These are phyloP conservation scores for Cyanoramphus novaezelandiae DNA, from an alignment of 2,113 vertebrate genomes.

Conservation along the genomic window DNA sequence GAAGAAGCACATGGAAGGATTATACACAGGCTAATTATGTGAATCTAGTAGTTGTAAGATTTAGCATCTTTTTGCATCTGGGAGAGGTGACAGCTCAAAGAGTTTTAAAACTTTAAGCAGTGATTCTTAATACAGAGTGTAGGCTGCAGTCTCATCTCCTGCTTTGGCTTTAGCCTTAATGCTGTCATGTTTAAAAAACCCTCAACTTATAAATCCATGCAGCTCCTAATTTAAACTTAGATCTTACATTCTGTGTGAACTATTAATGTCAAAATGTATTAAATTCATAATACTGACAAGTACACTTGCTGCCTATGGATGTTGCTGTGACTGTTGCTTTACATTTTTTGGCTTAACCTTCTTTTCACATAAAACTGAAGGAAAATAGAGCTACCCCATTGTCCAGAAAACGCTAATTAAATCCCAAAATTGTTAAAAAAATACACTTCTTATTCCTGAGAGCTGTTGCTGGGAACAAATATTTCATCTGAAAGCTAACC, in stretches of 20 bases:
- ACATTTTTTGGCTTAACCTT: conserved; percentile 6
- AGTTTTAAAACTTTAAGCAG: neutral
- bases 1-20: neutral
- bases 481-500: neutral
- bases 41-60: neutral
- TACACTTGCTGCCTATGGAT: conserved; percentile 25
- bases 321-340: neutral
- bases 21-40: neutral
- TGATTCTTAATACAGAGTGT: neutral
- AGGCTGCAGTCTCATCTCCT: neutral
- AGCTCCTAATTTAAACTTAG: conserved; percentile 6
- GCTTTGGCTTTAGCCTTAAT: neutral
- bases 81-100: neutral
- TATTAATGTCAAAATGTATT: conserved; percentile 10
- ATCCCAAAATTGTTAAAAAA: neutral
- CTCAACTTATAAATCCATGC: neutral
- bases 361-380: neutral
- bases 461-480: neutral
- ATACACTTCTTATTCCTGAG: neutral
- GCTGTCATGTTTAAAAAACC: neutral
- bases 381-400: neutral
- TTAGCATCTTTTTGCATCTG: neutral
- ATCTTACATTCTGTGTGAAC: conserved; percentile 1
- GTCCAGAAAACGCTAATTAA: neutral
- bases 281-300: conserved; percentile 21